Evolutionary conservation across 2,797 vertebrate species (phyloP).

Genomic region (Smutsia temminckii): DNA sequence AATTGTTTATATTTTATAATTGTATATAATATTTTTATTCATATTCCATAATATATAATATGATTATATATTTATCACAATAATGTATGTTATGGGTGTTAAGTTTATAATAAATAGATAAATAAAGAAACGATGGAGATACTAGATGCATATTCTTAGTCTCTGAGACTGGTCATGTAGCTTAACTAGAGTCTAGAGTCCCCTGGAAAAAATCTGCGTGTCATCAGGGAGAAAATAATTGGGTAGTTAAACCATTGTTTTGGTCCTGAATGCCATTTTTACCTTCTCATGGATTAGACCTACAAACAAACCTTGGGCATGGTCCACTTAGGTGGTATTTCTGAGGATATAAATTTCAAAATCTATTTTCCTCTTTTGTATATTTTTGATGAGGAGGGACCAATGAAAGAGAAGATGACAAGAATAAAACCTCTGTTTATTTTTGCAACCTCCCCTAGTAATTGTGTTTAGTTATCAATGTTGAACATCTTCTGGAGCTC

Average conservation of each 20-base stretch:
- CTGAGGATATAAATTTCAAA: neutral
- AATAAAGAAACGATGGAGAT: neutral
- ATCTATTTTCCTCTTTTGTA: neutral
- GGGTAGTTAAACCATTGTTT: neutral
- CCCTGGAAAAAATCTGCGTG: neutral
- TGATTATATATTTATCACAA: neutral
- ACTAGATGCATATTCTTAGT: neutral
- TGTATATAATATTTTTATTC: neutral
- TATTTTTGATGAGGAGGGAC: neutral
- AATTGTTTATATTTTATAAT: neutral
- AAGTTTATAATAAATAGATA: neutral
- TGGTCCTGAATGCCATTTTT: neutral
- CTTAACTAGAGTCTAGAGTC: neutral
- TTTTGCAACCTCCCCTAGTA: neutral
- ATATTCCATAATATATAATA: neutral
- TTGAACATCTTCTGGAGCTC: constrained; percentile 5
- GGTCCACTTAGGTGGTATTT: neutral
- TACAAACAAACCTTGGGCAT: neutral
- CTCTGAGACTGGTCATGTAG: neutral
- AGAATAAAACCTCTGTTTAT: neutral
- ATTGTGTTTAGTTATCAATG: neutral
- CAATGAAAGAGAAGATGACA: neutral
- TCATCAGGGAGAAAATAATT: neutral
- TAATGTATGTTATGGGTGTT: neutral
- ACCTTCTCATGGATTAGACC: neutral